A percentile compares a stretch with the other conserved stretches of the same genome.
These are phyloP conservation scores for Ploceus nigricollis DNA, from an alignment of 2,113 vertebrate species.

Conservation along the genomic window DNA sequence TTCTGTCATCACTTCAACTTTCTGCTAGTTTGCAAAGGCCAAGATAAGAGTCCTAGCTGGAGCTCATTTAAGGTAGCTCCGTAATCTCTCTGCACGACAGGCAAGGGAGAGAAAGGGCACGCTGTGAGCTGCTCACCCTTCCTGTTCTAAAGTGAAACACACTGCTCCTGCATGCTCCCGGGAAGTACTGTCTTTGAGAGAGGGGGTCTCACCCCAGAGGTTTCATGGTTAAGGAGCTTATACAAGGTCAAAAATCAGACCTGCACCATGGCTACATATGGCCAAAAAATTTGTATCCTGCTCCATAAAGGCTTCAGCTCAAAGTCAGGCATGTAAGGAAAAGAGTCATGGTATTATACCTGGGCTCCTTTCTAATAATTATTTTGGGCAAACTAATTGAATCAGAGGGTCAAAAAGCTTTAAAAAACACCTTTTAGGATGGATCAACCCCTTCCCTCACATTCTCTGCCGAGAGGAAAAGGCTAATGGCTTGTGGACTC, in stretches of 20 bases:
- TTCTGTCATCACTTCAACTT: conserved; percentile 71
- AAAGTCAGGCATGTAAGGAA: not conserved
- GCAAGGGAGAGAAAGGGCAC: not conserved
- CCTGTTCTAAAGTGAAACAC: not conserved
- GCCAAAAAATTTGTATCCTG: not conserved
- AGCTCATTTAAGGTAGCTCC: conserved; percentile 67
- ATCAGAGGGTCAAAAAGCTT: not conserved
- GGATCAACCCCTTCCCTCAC: not conserved
- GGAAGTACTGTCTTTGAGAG: not conserved
- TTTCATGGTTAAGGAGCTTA: not conserved
- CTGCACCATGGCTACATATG: rapidly evolving
- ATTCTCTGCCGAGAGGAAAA: not conserved
- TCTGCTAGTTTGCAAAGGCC: conserved; percentile 67
- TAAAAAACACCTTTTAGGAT: not conserved
- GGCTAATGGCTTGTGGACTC: not conserved
- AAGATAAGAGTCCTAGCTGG: conserved; percentile 57
- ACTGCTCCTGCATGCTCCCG: not conserved
- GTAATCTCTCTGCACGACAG: not conserved
- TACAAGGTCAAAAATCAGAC: not conserved
- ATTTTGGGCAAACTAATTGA: not conserved
- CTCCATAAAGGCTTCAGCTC: not conserved
- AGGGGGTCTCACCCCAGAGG: not conserved
- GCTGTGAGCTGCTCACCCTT: not conserved
- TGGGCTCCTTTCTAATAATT: not conserved
- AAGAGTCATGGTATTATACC: not conserved